Evolutionary conservation across 2,113 vertebrate species (phyloP), one percentile per base, ranked within the genome.

Genomic region (Oryzias melastigma): DNA sequence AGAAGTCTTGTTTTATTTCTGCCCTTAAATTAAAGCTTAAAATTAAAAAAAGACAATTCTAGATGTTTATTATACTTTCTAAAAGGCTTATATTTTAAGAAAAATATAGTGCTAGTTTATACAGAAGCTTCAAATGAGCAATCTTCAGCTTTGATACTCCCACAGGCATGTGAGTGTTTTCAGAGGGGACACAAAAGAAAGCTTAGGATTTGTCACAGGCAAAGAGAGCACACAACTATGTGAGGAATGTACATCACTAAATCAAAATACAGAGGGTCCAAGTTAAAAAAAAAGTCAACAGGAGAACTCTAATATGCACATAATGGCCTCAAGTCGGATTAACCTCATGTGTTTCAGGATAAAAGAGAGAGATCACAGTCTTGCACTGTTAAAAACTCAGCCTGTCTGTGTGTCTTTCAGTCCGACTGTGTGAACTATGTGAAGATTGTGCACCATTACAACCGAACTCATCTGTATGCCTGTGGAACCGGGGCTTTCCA

Each of bases 401-500:
- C 46, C 17, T 62, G 4, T 48, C 0, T 29, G 14, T 86, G 18
- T 66, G 14, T 57, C 42, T 67, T 73, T 50, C 85, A 98, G 97
- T 91, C 88, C 0, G 97, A 99, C 80, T 99, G 97, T 75, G 95
- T 98, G 89, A 99, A 98, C 83, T 98, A 97, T 0, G 92, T 98
- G 88, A 99, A 98, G 88, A 76, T 98, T 22, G 89, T 98, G 44
- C 96, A 99, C 35, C 83, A 88, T 72, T 98, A 92, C 62, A 99
- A 99, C 78, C 93, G 90, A 58, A 98, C 96, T 14, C 97, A 99
- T 78, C 78, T 99, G 60, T 96, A 95, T 0, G 85, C 94, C 85
- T 99, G 97, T 0, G 97, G 96, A 66, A 98, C 96, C 0, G 97
- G 97, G 0, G 97, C 97, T 73, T 99, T 98, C 83, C 97, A 98